These are phyloP conservation scores for Eurosta solidaginis DNA, from an alignment of 1,140 invertebrate genomes.

Conservation along the genomic window DNA sequence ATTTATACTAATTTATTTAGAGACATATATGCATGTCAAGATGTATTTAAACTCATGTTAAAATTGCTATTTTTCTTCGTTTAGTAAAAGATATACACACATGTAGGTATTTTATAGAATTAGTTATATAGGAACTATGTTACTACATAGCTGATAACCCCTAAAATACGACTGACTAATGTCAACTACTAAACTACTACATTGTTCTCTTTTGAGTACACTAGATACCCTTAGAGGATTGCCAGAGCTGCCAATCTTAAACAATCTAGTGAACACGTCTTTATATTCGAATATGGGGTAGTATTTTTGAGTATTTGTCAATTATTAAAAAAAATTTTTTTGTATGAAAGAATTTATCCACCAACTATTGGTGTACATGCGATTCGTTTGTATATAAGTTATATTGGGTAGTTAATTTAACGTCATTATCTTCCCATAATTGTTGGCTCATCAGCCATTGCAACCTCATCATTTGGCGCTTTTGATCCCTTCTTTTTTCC, in stretches of 20 bases:
- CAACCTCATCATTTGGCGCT: conserved; percentile 76
- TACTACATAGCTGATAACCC: background rate
- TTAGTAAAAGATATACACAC: background rate
- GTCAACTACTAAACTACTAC: background rate
- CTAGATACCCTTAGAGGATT: background rate
- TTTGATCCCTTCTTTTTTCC: conserved; percentile 82
- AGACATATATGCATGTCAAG: background rate
- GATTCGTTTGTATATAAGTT: background rate
- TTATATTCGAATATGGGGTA: too few species aligned
- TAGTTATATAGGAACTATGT: conserved; percentile 14
- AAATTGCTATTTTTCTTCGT: background rate
- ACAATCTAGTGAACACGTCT: too few species aligned
- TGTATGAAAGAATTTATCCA: too few species aligned
- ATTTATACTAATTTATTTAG: background rate
- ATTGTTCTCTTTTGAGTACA: background rate
- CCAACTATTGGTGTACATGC: background rate
- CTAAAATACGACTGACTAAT: background rate
- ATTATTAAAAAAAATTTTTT: too few species aligned
- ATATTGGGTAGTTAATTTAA: background rate
- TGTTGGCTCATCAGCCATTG: conserved; percentile 82
- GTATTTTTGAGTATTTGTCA: too few species aligned
- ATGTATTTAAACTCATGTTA: background rate
- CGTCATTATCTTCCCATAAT: conserved; percentile 75
- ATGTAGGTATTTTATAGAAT: background rate
- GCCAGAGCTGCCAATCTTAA: too few species aligned